These are phyloP conservation scores for Drosophila fulvimacula DNA, from an alignment of 2,888 invertebrate genomes.

Conservation along the genomic window DNA sequence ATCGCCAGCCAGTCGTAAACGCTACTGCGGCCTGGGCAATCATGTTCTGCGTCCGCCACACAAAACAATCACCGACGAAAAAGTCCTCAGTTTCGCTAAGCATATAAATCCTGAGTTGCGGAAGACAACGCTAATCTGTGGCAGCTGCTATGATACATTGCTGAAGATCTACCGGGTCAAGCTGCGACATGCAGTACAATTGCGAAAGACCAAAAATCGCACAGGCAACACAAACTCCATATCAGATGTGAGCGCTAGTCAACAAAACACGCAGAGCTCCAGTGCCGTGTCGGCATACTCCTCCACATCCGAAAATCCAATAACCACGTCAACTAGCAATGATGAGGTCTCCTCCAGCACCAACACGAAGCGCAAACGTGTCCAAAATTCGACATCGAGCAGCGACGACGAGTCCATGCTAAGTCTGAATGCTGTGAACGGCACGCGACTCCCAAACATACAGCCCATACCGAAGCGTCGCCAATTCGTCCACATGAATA, in stretches of 20 bases:
- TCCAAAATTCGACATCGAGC: background rate
- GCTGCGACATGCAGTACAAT: conserved; percentile 23
- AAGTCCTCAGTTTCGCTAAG: conserved; percentile 44
- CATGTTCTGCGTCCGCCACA: conserved; percentile 32
- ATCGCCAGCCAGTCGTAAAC: background rate
- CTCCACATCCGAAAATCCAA: background rate
- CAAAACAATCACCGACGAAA: conserved; percentile 38
- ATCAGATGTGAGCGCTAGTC: conserved; percentile 52
- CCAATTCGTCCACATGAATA: conserved; percentile 46
- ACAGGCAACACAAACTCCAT: conserved; percentile 30
- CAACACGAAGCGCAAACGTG: conserved; percentile 31
- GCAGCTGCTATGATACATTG: conserved; percentile 45
- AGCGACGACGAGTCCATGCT: conserved; percentile 26
- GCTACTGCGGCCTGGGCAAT: conserved; percentile 48
- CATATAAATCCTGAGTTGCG: conserved; percentile 47
- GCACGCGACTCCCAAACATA: conserved; percentile 65
- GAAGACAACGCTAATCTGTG: conserved; percentile 47
- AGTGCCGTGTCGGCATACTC: conserved; percentile 2
- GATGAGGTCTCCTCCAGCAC: background rate
- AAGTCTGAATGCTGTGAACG: conserved; percentile 70
- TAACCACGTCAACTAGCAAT: conserved; percentile 14
- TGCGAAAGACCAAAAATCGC: background rate
- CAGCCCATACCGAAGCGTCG: conserved; percentile 61
- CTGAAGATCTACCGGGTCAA: conserved; percentile 43
- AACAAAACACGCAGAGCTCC: background rate